Evolutionary conservation across 2,113 vertebrate genomes (phyloP).

Genomic region (Rhinoptilus africanus): DNA sequence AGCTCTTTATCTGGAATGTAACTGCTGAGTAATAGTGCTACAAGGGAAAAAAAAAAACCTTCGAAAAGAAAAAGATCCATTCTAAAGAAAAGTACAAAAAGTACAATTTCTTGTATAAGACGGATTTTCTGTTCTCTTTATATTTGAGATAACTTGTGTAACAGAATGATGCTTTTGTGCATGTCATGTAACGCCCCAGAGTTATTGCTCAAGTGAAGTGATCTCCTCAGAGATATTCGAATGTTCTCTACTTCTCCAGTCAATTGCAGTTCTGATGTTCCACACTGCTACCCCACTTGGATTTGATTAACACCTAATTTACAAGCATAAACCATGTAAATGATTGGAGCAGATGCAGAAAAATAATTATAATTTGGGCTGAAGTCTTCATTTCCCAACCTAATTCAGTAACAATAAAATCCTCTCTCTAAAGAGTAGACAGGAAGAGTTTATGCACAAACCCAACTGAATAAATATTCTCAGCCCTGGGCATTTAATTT

Average conservation of each 20-base stretch:
- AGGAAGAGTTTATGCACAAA: not conserved
- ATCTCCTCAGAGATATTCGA: constrained; percentile 43
- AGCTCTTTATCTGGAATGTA: not conserved
- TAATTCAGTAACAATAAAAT: constrained; percentile 54
- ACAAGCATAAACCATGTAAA: constrained; percentile 67
- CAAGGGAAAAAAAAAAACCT: not conserved
- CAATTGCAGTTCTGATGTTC: constrained; percentile 57
- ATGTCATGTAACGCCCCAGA: not conserved
- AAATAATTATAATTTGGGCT: constrained; percentile 69
- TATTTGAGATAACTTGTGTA: not conserved
- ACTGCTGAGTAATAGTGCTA: not conserved
- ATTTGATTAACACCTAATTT: constrained; percentile 75
- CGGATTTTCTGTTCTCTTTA: not conserved
- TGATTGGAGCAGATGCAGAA: constrained; percentile 64
- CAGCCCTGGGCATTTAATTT: not conserved
- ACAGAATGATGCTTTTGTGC: not conserved
- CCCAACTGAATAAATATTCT: not conserved
- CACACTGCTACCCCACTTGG: constrained; percentile 67
- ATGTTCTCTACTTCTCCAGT: constrained; percentile 44
- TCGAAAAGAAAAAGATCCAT: not conserved
- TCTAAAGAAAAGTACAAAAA: not conserved
- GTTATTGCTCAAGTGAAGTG: not conserved
- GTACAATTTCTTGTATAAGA: not conserved
- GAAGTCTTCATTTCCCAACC: constrained; percentile 62
- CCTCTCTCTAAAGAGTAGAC: constrained; percentile 14